Percentiles rank a stretch among this genome's conserved stretches.
Evolutionary conservation across 2,888 invertebrate genomes (phyloP).

Genomic region (Dasypolia templi): DNA sequence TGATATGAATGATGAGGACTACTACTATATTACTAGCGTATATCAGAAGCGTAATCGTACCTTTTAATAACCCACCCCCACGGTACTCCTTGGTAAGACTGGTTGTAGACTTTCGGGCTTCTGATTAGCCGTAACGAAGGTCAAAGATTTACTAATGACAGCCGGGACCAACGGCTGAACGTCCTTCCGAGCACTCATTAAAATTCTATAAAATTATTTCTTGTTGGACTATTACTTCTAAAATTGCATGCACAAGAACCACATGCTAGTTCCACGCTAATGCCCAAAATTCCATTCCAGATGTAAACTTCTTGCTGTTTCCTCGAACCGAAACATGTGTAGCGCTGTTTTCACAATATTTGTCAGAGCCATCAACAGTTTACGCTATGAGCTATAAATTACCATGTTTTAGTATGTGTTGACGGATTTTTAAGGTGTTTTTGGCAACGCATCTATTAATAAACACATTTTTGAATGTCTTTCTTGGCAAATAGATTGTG

Average conservation of each 20-base stretch:
- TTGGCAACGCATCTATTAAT: not conserved
- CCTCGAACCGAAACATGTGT: slow-evolving; percentile 29
- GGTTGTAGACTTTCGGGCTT: too few relatives aligned
- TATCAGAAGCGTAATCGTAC: too few relatives aligned
- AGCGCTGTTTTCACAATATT: slow-evolving; percentile 41
- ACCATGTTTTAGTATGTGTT: slow-evolving; percentile 10
- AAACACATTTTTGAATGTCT: slow-evolving; percentile 9
- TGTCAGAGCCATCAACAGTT: slow-evolving; percentile 42
- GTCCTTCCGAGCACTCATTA: too few relatives aligned
- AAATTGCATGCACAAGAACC: not conserved
- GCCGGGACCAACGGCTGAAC: too few relatives aligned
- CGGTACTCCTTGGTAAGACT: too few relatives aligned
- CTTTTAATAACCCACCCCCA: too few relatives aligned
- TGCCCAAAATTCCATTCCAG: not conserved
- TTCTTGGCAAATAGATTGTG: not conserved
- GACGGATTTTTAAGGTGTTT: slow-evolving; percentile 7
- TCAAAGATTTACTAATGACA: too few relatives aligned
- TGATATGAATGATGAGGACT: too few relatives aligned
- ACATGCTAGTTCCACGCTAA: not conserved
- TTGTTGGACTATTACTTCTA: not conserved
- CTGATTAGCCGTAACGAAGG: too few relatives aligned
- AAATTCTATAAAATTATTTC: too few relatives aligned
- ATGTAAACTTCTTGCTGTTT: slow-evolving; percentile 7
- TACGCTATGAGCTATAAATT: slow-evolving; percentile 33
- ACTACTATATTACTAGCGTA: too few relatives aligned